These are phyloP conservation scores for Euzophera pinguis DNA, from an alignment of 2,888 invertebrate species.

Conservation along the genomic window DNA sequence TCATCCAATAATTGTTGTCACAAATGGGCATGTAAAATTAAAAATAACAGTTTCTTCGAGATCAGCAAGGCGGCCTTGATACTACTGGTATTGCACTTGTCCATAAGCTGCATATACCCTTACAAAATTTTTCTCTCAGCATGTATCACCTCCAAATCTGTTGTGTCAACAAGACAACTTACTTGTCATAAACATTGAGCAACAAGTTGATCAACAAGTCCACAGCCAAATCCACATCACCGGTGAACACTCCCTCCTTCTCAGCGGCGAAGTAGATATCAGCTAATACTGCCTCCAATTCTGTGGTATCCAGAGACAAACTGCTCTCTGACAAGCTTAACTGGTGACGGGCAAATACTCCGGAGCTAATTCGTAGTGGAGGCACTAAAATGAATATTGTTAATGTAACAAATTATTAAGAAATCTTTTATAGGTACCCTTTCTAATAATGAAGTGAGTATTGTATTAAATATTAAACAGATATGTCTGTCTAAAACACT, in stretches of 20 bases:
- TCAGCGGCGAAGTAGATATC: slow-evolving; percentile 87
- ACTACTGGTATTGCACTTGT: too few species aligned
- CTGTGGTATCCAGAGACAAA: slow-evolving; percentile 82
- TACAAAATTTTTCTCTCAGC: too few species aligned
- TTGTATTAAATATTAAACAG: too few species aligned
- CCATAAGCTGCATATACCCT: too few species aligned
- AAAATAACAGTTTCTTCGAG: too few species aligned
- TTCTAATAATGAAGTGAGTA: too few species aligned
- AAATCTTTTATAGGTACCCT: too few species aligned
- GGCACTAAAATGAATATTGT: slow-evolving; percentile 48
- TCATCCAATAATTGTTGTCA: too few species aligned
- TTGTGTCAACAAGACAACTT: slow-evolving; percentile 30
- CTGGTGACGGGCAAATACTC: slow-evolving; percentile 86
- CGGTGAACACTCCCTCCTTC: slow-evolving; percentile 81
- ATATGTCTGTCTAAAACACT: too few species aligned
- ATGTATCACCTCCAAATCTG: too few species aligned
- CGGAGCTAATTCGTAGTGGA: slow-evolving; percentile 80
- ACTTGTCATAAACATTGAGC: slow-evolving; percentile 85
- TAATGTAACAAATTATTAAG: slow-evolving; percentile 10
- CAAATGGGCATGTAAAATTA: too few species aligned
- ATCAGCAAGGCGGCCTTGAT: too few species aligned
- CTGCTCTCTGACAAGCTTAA: slow-evolving; percentile 84
- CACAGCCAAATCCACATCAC: slow-evolving; percentile 82
- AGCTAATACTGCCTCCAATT: slow-evolving; percentile 85
- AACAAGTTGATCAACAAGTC: slow-evolving; percentile 83